Conservation (phyloP, 1,140 invertebrate genomes). For the Aphidius ervi region DNA sequence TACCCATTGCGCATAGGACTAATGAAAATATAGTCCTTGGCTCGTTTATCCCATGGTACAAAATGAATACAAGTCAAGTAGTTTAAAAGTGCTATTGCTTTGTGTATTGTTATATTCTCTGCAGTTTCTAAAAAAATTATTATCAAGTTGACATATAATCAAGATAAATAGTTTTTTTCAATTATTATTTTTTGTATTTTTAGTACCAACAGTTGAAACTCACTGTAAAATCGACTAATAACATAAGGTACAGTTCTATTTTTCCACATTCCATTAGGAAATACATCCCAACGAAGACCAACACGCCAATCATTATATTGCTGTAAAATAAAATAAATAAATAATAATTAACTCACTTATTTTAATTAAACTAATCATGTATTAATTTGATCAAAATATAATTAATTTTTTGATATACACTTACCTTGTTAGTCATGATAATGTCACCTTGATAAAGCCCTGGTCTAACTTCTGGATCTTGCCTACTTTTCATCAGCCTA, state of each 20-base stretch:
- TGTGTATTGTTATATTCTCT: constrained; percentile 58
- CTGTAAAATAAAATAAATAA: constrained; percentile 24
- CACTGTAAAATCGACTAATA: constrained; percentile 61
- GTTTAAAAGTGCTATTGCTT: constrained; percentile 57
- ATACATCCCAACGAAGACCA: constrained; percentile 62
- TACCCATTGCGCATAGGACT: constrained; percentile 63
- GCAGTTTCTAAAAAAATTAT: constrained; percentile 49
- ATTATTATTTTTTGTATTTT: too few relatives aligned
- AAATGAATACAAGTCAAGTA: constrained; percentile 63
- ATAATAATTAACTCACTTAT: too few relatives aligned
- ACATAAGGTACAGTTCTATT: constrained; percentile 59
- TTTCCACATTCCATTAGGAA: constrained; percentile 62
- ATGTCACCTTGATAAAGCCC: constrained; percentile 68
- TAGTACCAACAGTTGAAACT: constrained; percentile 6
- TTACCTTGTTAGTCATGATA: constrained; percentile 55
- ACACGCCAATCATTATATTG: constrained; percentile 56
- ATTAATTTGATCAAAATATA: background rate
- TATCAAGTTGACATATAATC: too few relatives aligned
- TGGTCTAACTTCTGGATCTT: constrained; percentile 65
- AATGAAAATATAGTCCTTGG: constrained; percentile 60
- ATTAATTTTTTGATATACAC: background rate
- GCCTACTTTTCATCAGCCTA: constrained; percentile 9
- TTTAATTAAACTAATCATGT: background rate
- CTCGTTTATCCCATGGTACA: constrained; percentile 60
- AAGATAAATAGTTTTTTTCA: too few relatives aligned